A percentile compares a stretch with the other conserved stretches of the same genome.
Conservation (phyloP, 2,113 vertebrate species). For the Poecilia latipinna region DNA sequence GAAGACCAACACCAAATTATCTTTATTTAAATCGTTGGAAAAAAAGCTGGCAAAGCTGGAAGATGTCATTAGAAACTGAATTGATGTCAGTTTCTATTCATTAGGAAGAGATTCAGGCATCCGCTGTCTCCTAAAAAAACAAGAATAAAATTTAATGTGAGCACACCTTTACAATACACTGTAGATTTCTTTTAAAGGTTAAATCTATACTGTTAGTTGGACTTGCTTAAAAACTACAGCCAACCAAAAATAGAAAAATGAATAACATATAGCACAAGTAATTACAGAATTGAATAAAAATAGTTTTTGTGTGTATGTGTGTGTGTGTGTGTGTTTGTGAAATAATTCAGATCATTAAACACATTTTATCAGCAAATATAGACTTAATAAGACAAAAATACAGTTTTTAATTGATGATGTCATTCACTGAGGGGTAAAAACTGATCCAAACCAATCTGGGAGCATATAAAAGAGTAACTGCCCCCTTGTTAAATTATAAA, state of each 20-base stretch:
- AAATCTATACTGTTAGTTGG: not conserved
- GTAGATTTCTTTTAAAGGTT: not conserved
- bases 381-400: not conserved
- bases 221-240: not conserved
- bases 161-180: not conserved
- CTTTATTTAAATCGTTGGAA: not conserved
- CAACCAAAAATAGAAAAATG: no score
- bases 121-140: slow-evolving; percentile 13
- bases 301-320: not conserved
- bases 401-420: not conserved
- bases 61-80: not conserved
- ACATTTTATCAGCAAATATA: not conserved
- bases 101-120: not conserved
- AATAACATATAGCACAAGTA: no score
- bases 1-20: not conserved
- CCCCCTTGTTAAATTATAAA: not conserved
- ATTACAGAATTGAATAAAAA: not conserved
- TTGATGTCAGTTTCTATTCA: not conserved
- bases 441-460: not conserved
- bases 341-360: not conserved
- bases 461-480: not conserved
- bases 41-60: slow-evolving; percentile 5
- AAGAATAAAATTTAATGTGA: not conserved
- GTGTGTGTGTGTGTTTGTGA: no score
- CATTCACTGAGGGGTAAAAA: not conserved